Base-by-base conservation (phyloP, 2,113 vertebrate species). In the Tichodroma muraria region DNA sequence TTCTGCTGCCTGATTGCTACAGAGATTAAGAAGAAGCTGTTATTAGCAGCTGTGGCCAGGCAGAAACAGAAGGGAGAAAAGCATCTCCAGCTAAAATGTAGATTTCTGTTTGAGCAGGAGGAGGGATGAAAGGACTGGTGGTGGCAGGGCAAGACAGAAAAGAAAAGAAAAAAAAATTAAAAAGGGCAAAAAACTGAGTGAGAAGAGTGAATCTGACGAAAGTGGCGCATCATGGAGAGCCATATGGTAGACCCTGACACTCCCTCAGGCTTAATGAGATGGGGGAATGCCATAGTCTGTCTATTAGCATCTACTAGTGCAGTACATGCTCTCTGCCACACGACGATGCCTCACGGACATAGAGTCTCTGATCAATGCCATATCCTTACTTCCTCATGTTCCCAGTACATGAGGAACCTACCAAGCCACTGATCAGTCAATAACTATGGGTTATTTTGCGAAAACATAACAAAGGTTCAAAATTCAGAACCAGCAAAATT, bases 1-100 rank as follows among this genome's bases (percentile, higher is more conserved):
- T 91, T 91, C 94, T 96, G 80, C 79, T 95, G 80, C 70, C 69
- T 95, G 92, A 96, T 96, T 95, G 73, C 92, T 96, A 80, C 30
- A 94, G 90, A 96, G 95, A 94, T 87, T 89, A 59, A 93, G 92
- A 52, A 91, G 87, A 77, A 96, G 82, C 63, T 92, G 93, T 77
- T 96, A 94, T 96, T 96, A 97, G 73, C 77, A 94, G 83, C 85
- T 72, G 82, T 95, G 91, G 83, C 88, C 80, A 94, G 80, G 80
- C 52, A 90, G 72, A 80, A 94, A 54, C 64, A 93, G 75, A 92
- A 91, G 64, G 65, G 38, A 92, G 83, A 76, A 94, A 87, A 93
- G 53, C 53, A 68, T 56, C 49, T 49, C 63, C 13, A 60, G 53
- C 50, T 72, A 72, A 85, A 95, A 88, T 17, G 18, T 93, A 91